These are phyloP conservation scores for Calameuta idolon DNA, from an alignment of 2,888 invertebrate species.

Conservation along the genomic window DNA sequence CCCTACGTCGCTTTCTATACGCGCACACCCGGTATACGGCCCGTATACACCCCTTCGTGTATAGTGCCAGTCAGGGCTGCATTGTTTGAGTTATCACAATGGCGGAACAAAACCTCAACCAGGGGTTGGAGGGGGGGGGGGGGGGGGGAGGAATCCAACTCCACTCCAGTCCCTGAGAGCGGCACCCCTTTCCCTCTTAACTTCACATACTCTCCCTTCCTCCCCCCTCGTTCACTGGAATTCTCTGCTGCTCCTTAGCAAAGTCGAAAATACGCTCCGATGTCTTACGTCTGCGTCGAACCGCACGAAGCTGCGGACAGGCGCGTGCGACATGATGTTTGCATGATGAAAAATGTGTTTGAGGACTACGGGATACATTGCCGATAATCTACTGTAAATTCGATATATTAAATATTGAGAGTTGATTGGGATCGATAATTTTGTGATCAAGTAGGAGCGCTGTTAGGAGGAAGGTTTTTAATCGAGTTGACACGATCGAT, in stretches of 20 bases:
- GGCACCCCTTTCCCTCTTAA: conserved; percentile 12
- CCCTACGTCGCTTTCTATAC: not conserved
- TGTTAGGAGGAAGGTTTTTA: not conserved
- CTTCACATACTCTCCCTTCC: conserved; percentile 16
- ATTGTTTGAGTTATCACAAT: conserved; percentile 63
- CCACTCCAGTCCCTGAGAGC: conserved; percentile 26
- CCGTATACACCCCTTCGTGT: conserved; percentile 5
- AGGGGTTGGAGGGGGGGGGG: not conserved
- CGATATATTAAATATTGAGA: not conserved
- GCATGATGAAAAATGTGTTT: not conserved
- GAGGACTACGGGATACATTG: not conserved
- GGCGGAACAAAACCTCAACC: conserved; percentile 55
- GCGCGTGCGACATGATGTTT: not conserved
- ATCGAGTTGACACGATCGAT: too few species aligned
- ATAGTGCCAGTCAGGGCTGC: conserved; percentile 24
- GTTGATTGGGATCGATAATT: not conserved
- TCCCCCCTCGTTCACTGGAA: conserved; percentile 12
- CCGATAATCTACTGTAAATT: not conserved
- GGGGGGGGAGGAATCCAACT: conserved; percentile 44
- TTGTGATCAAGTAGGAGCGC: not conserved
- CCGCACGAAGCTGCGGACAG: not conserved
- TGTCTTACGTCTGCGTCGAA: not conserved
- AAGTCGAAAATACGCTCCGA: not conserved
- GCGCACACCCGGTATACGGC: not conserved
- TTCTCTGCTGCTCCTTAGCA: conserved; percentile 11